Base-by-base conservation (phyloP, 2,113 vertebrate species). In the Syngnathus typhle region DNA sequence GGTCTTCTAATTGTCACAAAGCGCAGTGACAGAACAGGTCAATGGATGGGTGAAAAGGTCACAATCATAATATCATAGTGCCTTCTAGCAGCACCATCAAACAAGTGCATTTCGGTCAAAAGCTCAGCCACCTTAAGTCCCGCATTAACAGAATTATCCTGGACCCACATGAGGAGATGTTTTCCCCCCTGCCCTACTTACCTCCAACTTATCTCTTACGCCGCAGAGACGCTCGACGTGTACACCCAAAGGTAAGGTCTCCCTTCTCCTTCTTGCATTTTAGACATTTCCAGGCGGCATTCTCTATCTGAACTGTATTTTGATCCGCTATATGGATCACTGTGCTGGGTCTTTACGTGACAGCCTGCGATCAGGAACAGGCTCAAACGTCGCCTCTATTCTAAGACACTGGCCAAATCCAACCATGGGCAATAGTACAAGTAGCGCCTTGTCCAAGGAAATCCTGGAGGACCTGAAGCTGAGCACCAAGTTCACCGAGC, bases 391-490 rank as follows among this genome's bases (percentile, higher is more conserved):
- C 55, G 27, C 55, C 11, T 58, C 55, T 32, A 18, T 36, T 58
- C 19, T 23, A 21, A 61, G 38, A 61, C 19, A 43, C 19, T 61
- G 12, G 19, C 4, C 18, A 60, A 39, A 60, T 60, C 59, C 70
- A 36, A 72, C 63, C n/a, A 98, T 98, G 96, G 96, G 96, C 21
- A 98, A 98, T 82, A 70, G 91, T 18, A 93, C 89, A 51, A 98
- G 95, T 39, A 91, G 95, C 2, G 92, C 94, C 0, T 72, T 98
- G 47, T 98, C 96, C 39, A 94, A 92, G 84, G 95, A 95, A 85
- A 87, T 98, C 71, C 91, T 98, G 75, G 92, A 95, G 69, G 96
- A 97, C 46, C 89, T 98, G 38, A 96, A 94, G 82, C 78, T 92
- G 36, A 92, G 39, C 91, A 98, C 95, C 56, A 92, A 82, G 58